Evolutionary conservation across 2,888 invertebrate species (phyloP).

Genomic region (Cataglyphis cursor): DNA sequence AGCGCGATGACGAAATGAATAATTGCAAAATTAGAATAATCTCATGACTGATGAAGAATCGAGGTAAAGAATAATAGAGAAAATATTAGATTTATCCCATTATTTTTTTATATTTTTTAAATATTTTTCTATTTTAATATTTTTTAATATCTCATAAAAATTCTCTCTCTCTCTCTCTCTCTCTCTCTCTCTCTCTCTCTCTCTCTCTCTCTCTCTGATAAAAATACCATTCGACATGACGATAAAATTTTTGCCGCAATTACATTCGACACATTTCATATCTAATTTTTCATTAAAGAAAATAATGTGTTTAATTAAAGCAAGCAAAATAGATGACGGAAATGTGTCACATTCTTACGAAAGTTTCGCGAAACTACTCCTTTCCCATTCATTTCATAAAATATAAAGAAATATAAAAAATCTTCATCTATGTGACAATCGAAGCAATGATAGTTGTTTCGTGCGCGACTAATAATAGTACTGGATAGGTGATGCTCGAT

Average conservation of each 20-base stretch:
- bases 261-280: slow-evolving; percentile 16
- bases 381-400: slow-evolving; percentile 3
- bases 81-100: not conserved
- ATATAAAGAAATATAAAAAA: not conserved
- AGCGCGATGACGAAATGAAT: slow-evolving; percentile 19
- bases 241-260: too few relatives aligned
- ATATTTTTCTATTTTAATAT: too few relatives aligned
- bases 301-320: slow-evolving; percentile 17
- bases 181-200: too few relatives aligned
- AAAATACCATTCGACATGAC: too few relatives aligned
- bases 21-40: slow-evolving; percentile 3
- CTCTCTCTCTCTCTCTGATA: too few relatives aligned
- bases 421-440: not conserved
- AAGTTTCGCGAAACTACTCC: not conserved
- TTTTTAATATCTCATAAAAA: too few relatives aligned
- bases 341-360: not conserved
- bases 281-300: slow-evolving; percentile 5
- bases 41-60: not conserved
- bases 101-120: not conserved
- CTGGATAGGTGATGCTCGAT: slow-evolving; percentile 17
- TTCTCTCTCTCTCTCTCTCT: too few relatives aligned
- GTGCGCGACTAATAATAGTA: slow-evolving; percentile 44
- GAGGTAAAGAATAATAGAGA: not conserved
- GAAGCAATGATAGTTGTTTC: slow-evolving; percentile 1
- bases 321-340: not conserved